Evolutionary conservation across 2,113 vertebrate genomes (phyloP).

Genomic region (Oncorhynchus kisutch): DNA sequence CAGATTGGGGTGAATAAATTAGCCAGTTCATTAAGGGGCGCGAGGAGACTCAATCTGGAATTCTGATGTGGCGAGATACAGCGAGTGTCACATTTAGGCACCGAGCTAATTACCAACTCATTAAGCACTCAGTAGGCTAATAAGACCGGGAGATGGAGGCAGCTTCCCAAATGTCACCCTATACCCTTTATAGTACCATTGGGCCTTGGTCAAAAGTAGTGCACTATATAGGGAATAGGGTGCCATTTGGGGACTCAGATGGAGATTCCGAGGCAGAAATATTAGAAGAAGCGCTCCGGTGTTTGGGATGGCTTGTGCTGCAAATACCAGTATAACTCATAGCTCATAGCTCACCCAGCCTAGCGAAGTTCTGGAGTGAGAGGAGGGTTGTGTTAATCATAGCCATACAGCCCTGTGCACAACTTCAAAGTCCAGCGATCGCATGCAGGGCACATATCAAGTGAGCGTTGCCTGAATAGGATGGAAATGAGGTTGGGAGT

Average conservation of each 20-base stretch:
- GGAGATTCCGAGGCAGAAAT: neutral
- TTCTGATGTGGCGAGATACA: slow-evolving; percentile 54
- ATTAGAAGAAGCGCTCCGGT: slow-evolving; percentile 1
- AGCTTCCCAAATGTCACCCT: no score
- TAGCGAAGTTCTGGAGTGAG: slow-evolving; percentile 33
- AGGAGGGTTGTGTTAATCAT: slow-evolving; percentile 48
- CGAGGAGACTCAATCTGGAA: slow-evolving; percentile 50
- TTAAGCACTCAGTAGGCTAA: slow-evolving; percentile 51
- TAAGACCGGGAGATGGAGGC: neutral
- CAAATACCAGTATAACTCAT: slow-evolving; percentile 6
- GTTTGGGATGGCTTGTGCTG: slow-evolving; percentile 11
- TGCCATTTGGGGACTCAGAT: no score
- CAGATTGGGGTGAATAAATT: slow-evolving; percentile 71
- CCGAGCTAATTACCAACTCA: slow-evolving; percentile 60
- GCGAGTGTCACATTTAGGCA: slow-evolving; percentile 29
- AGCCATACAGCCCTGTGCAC: slow-evolving; percentile 49
- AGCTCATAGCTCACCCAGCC: slow-evolving; percentile 27
- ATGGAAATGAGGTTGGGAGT: slow-evolving; percentile 24
- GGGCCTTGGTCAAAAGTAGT: no score
- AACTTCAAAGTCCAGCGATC: slow-evolving; percentile 61
- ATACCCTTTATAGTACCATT: no score
- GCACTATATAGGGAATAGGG: no score
- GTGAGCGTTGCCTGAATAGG: slow-evolving; percentile 46
- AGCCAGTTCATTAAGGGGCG: slow-evolving; percentile 61
- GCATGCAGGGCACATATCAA: slow-evolving; percentile 63